Evolutionary conservation across 2,113 vertebrate genomes (phyloP), one percentile per base, ranked within the genome.

Genomic region (Notothenia coriiceps): DNA sequence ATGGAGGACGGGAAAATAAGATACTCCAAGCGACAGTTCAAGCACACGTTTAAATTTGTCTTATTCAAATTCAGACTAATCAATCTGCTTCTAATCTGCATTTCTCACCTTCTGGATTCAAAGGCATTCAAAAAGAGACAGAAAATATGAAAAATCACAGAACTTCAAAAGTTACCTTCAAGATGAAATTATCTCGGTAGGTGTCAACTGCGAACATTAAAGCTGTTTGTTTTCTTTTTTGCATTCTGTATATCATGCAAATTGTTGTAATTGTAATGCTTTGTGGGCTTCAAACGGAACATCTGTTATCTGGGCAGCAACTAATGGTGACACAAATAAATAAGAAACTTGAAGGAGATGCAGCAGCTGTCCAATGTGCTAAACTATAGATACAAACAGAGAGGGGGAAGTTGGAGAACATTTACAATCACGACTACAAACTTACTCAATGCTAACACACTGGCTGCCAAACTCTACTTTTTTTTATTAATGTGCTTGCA

Each of bases 261-360:
- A 74, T 44, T 64, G 56, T 10, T 18, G 46, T 47, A 14, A 55
- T 74, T 69, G 9, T 63, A 74, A 66, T 65, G 61, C 63, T 77
- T 79, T 74, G 63, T 66, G 47, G 13, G 40, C 22, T 56, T 71
- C 10, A 63, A 74, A 74, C 54, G 56, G 49, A 87, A 49, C 80
- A 89, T 83, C 80, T 80, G 87, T 61, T 86, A 77, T 49, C 68
- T 77, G 18, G 68, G 44, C 67, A 79, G 66, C 66, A 57, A 65
- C 70, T 57, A 62, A 74, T 70, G 66, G 56, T 43, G n/a, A 74
- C 78, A 77, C 40, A 81, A 79, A 72, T 81, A 46, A 84, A 78
- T 82, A 80, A 83, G 66, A 12, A 75, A 78, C 10, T 40, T 44
- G 35, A 71, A 55, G 29, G 67, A 79, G 59, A 81, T 70, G 70